Base-by-base conservation (phyloP, 2,113 vertebrate species). In the Hemicordylus capensis region DNA sequence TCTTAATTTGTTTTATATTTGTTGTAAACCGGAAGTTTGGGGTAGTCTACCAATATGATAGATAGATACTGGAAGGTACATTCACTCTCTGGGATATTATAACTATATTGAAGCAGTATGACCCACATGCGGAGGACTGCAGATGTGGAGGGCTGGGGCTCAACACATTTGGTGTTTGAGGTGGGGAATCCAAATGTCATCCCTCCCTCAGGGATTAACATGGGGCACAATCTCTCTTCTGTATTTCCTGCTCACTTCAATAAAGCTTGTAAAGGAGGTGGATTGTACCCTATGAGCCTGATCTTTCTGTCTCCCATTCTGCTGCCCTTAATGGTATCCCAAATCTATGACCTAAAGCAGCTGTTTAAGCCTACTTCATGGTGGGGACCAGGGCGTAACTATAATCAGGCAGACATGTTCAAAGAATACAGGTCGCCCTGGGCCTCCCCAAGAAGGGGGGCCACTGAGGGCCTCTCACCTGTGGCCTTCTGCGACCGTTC, bases 301-400 rank as follows among this genome's bases (percentile, higher is more conserved):
- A 39, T 64, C 15, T 5, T 22, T 19, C 22, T 70, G 28, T 72
- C 48, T 56, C 37, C 4, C 26, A 56, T 26, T 81, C n/a, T 72
- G 44, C 6, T 31, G 9, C 34, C 2, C 17, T 63, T 48, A 48
- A 70, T 46, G 31, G 58, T 37, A n/a, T n/a, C 22, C 31, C 34
- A 83, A 48, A 63, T 37, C 39, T 46, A 48, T 12, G 12, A 58
- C 39, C 28, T 61, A 28, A 61, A 83, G 42, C 19, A 54, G 26
- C 24, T 22, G 10, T 46, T 44, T 51, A 22, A 63, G 76, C 37
- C 15, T 46, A n/a, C 9, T 1, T 34, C n/a, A 3, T 8, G 75
- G 78, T 54, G 11, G 56, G 0, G 0, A 17, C 12, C 17, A 17
- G 51, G 6, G 51, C 12, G 51, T n/a, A n/a, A n/a, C n/a, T n/a